A percentile compares a stretch with the other conserved stretches of the same genome.
Conservation (phyloP, 2,888 invertebrate species). For the Cistogaster globosa region DNA sequence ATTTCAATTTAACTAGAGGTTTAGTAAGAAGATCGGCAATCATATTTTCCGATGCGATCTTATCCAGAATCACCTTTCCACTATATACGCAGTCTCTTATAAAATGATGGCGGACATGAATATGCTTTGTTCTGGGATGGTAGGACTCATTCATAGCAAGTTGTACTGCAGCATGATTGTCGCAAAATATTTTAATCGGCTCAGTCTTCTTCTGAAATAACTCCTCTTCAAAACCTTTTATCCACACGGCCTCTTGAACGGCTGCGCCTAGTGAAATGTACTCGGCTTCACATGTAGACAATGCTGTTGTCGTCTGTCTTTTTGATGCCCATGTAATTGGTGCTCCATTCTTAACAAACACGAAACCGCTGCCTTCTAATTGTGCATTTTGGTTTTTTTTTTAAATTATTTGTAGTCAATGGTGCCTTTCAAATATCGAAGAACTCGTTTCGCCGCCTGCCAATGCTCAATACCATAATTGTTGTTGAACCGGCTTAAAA, state of each 20-base stretch:
- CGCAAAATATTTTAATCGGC: conserved; percentile 31
- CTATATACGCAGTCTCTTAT: background rate
- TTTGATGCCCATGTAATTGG: conserved; percentile 26
- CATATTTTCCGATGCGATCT: too few relatives aligned
- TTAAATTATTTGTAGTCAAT: conserved; percentile 15
- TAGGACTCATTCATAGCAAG: conserved; percentile 38
- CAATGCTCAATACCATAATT: conserved; percentile 28
- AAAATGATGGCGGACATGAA: conserved; percentile 5
- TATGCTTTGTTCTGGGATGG: conserved; percentile 21
- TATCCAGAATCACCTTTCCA: too few relatives aligned
- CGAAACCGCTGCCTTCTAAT: conserved; percentile 75
- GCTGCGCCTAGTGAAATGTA: conserved; percentile 43
- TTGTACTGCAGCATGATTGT: conserved; percentile 45
- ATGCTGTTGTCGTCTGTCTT: conserved; percentile 28
- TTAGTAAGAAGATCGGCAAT: too few relatives aligned
- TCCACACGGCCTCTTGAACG: conserved; percentile 36
- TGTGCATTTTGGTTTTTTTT: conserved; percentile 81
- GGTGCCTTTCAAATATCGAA: conserved; percentile 21
- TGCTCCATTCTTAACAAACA: conserved; percentile 24
- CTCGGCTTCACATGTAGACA: conserved; percentile 38
- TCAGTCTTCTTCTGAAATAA: background rate
- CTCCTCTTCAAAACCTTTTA: conserved; percentile 16
- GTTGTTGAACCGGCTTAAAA: conserved; percentile 26
- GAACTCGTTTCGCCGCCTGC: conserved; percentile 10
- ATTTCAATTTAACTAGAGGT: too few relatives aligned